Percentiles rank a stretch among this genome's conserved stretches.
Evolutionary conservation across 2,797 vertebrate species (phyloP).

Genomic region (Chiloscyllium punctatum): DNA sequence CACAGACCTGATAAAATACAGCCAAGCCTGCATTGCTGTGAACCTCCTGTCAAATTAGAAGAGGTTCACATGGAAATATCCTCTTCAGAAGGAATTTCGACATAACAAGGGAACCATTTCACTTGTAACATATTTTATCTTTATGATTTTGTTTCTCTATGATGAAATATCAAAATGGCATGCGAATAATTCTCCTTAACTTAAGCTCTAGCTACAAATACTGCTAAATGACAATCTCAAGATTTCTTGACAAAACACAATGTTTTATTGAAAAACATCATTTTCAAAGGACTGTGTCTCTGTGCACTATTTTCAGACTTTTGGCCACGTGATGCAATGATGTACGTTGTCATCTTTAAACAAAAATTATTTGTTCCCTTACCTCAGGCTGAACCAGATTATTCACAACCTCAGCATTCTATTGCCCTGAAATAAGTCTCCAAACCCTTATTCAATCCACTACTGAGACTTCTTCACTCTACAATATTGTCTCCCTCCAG

Average conservation of each 20-base stretch:
- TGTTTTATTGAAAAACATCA: background rate
- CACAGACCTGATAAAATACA: constrained; percentile 2
- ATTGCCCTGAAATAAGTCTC: background rate
- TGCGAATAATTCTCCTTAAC: background rate
- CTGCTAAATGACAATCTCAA: background rate
- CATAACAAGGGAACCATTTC: background rate
- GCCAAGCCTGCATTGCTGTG: constrained; percentile 3
- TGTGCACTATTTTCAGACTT: background rate
- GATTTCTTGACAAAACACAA: background rate
- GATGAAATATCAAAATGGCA: background rate
- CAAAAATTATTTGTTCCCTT: background rate
- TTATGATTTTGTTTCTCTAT: background rate
- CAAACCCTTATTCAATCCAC: background rate
- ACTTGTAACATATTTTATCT: background rate
- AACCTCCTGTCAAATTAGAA: background rate
- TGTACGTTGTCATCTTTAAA: background rate
- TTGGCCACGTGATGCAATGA: background rate
- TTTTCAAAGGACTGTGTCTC: background rate
- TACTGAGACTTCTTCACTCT: background rate
- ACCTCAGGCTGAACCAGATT: background rate
- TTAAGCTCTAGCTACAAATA: background rate
- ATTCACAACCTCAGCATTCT: background rate
- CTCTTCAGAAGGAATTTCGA: background rate
- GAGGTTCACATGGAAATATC: background rate
- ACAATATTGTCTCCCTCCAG: background rate